These are phyloP conservation scores for Papilio machaon DNA, from an alignment of 1,140 invertebrate genomes.

Conservation along the genomic window DNA sequence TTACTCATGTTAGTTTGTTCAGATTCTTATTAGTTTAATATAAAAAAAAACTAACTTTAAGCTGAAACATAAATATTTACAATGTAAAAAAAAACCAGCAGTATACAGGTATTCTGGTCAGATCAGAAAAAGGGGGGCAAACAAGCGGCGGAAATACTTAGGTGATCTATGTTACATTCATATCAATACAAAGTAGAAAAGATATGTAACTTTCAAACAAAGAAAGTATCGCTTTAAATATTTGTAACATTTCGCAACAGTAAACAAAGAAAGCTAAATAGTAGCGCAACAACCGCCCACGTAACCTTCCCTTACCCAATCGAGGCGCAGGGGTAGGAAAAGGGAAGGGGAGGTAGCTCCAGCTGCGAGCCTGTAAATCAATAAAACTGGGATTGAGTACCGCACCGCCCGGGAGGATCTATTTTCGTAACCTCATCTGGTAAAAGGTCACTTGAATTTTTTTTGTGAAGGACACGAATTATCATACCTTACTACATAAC, in stretches of 20 bases:
- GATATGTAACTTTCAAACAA: neutral
- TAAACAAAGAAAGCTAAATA: slow-evolving; percentile 23
- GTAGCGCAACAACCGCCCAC: neutral
- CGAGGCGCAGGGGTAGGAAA: neutral
- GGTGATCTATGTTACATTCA: neutral
- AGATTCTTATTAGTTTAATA: too few species aligned
- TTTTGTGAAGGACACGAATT: neutral
- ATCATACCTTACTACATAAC: neutral
- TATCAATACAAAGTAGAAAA: too few species aligned
- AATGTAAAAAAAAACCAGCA: too few species aligned
- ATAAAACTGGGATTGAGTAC: slow-evolving; percentile 28
- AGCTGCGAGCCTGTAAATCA: slow-evolving; percentile 24
- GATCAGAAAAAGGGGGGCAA: too few species aligned
- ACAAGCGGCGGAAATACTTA: too few species aligned
- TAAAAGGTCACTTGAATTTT: slow-evolving; percentile 11
- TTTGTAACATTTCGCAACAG: neutral
- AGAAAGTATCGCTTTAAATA: neutral
- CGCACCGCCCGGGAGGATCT: slow-evolving; percentile 5
- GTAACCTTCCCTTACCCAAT: neutral
- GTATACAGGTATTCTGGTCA: too few species aligned
- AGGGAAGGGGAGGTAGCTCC: neutral
- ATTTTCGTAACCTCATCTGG: slow-evolving; percentile 1
- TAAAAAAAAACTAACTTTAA: too few species aligned
- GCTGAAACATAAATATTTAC: too few species aligned
- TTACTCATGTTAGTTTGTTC: too few species aligned